Conservation (phyloP, 2,113 vertebrate species). For the Heptranchias perlo region DNA sequence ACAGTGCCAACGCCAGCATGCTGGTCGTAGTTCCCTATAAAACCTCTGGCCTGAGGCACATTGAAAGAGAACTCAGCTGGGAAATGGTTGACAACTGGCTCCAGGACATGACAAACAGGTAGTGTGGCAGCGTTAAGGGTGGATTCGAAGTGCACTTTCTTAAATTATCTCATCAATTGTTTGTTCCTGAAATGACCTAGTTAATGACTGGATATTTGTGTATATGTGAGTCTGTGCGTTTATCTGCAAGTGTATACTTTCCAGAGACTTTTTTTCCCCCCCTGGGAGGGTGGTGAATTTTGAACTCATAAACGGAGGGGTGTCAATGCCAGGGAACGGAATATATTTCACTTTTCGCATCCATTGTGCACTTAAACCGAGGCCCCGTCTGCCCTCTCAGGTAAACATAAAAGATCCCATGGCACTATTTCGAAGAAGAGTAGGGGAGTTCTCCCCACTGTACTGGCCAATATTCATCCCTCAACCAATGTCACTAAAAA, state of each 20-base stretch:
- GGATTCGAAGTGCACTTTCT: too few relatives aligned
- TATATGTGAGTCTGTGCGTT: background rate
- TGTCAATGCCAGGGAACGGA: background rate
- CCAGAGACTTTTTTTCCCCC: background rate
- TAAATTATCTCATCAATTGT: background rate
- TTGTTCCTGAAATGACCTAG: background rate
- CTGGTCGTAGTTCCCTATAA: background rate
- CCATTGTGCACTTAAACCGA: background rate
- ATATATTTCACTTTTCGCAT: background rate
- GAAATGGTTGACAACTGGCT: slow-evolving; percentile 27
- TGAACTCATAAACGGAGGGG: background rate
- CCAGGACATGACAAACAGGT: slow-evolving; percentile 30
- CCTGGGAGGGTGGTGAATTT: background rate
- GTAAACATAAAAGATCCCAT: background rate
- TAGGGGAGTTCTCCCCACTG: background rate
- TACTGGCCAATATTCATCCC: background rate
- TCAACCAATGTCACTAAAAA: too few relatives aligned
- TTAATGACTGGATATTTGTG: background rate
- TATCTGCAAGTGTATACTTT: background rate
- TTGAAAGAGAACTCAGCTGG: slow-evolving; percentile 21
- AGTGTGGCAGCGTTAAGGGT: background rate
- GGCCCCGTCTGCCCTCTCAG: background rate
- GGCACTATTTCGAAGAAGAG: background rate
- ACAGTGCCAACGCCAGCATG: slow-evolving; percentile 33
- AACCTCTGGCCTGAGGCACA: slow-evolving; percentile 14